These are phyloP conservation scores for Cyprinodon variegatus DNA, from an alignment of 2,113 vertebrate species.

Conservation along the genomic window DNA sequence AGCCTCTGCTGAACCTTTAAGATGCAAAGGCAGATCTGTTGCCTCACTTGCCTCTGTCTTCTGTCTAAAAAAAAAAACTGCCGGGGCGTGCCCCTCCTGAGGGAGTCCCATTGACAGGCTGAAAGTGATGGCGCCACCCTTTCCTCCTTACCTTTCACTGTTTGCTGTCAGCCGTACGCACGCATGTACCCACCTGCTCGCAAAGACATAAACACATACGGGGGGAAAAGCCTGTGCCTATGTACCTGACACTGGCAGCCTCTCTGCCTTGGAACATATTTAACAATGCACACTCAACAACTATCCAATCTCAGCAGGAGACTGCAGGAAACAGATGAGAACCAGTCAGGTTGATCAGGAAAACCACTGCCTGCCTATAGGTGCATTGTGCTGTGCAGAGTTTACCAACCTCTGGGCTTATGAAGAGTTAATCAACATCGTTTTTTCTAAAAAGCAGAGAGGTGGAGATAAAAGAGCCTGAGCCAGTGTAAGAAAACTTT, in stretches of 20 bases:
- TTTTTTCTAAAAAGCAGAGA: constrained; percentile 60
- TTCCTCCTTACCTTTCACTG: constrained; percentile 63
- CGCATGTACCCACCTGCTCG: background rate
- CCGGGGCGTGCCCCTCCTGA: constrained; percentile 71
- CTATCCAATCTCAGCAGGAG: constrained; percentile 68
- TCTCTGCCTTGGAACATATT: constrained; percentile 73
- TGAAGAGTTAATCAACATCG: constrained; percentile 72
- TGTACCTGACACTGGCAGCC: constrained; percentile 63
- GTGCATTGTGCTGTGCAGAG: constrained; percentile 22
- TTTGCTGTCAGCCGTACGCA: constrained; percentile 48
- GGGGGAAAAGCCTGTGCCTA: constrained; percentile 42
- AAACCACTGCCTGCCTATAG: constrained; percentile 58
- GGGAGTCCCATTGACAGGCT: constrained; percentile 72
- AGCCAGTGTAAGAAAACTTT: background rate
- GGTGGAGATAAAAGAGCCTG: constrained; percentile 55
- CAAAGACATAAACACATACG: background rate
- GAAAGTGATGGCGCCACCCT: constrained; percentile 70
- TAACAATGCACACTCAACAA: constrained; percentile 68
- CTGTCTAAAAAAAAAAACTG: constrained; percentile 40
- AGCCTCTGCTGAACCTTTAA: constrained; percentile 43
- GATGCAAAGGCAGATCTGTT: constrained; percentile 55
- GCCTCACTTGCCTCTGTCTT: constrained; percentile 47
- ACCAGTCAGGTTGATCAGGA: constrained; percentile 70
- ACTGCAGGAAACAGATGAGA: constrained; percentile 74
- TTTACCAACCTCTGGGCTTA: constrained; percentile 63